phyloP scores from a whole-genome alignment of 2,113 vertebrate genomes.

The Ramphastos sulfuratus region DNA sequence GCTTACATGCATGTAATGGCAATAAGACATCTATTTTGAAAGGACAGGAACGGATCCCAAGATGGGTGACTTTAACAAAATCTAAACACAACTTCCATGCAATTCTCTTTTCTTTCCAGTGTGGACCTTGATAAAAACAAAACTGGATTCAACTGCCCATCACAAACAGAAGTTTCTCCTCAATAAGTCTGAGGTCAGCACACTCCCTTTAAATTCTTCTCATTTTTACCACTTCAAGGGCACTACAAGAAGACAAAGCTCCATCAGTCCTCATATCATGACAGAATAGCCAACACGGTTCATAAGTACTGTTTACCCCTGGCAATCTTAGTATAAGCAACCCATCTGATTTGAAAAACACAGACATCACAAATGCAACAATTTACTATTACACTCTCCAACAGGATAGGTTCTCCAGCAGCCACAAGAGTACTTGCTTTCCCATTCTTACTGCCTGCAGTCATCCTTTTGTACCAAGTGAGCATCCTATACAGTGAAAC shows the following conservation, averaged over 20 bases:
- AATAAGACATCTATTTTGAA: neutral
- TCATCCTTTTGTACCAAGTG: neutral
- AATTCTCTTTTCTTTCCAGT: neutral
- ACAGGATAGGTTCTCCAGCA: neutral
- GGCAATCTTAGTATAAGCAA: neutral
- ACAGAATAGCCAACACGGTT: neutral
- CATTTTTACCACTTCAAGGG: neutral
- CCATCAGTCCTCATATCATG: neutral
- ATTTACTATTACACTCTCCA: neutral
- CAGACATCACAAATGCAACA: neutral
- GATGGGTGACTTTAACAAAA: neutral
- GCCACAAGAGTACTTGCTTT: rapidly evolving
- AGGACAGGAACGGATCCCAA: neutral
- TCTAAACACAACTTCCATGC: neutral
- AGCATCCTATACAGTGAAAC: neutral
- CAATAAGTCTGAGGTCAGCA: neutral
- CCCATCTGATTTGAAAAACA: neutral
- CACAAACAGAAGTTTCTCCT: neutral
- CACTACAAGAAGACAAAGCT: rapidly evolving
- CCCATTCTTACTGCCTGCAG: neutral
- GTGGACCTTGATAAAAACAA: neutral
- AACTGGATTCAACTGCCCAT: neutral
- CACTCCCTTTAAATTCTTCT: neutral
- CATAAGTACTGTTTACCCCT: neutral
- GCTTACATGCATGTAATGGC: neutral